Conservation (phyloP, 2,888 invertebrate species). For the Eupithecia inturbata region DNA sequence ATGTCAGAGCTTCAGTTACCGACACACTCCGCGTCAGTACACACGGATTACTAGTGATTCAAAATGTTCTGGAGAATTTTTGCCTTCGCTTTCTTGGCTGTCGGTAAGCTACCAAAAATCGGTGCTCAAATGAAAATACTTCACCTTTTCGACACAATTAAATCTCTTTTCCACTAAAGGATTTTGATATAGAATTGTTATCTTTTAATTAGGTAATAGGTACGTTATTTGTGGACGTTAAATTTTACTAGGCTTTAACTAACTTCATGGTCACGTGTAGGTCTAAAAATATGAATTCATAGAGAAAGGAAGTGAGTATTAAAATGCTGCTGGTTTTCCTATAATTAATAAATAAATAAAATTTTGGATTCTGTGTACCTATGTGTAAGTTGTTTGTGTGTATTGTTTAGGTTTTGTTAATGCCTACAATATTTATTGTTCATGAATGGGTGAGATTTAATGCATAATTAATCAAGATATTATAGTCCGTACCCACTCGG, state of each 20-base stretch:
- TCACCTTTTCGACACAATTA: background rate
- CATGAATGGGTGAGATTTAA: background rate
- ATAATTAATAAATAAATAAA: too few relatives aligned
- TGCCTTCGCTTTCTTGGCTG: conserved; percentile 56
- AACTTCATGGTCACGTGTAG: background rate
- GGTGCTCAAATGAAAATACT: too few relatives aligned
- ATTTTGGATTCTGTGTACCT: background rate
- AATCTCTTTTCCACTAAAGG: background rate
- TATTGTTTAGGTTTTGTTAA: background rate
- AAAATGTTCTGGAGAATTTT: conserved; percentile 65
- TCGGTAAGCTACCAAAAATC: conserved; percentile 67
- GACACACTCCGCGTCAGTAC: conserved; percentile 35
- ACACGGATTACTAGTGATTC: conserved; percentile 38
- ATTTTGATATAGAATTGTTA: background rate
- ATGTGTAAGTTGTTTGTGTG: background rate
- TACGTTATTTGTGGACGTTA: background rate
- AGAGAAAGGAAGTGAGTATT: background rate
- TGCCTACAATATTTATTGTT: background rate
- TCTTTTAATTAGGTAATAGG: background rate
- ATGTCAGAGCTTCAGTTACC: conserved; percentile 56
- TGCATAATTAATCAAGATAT: background rate
- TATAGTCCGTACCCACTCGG: too few relatives aligned
- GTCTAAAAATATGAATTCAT: background rate
- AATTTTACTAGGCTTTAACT: background rate
- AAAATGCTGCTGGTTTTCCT: too few relatives aligned